Evolutionary conservation across 2,797 vertebrate genomes (phyloP), one percentile per base, ranked within the genome.

Genomic region (Notoglanidium macrostoma): DNA sequence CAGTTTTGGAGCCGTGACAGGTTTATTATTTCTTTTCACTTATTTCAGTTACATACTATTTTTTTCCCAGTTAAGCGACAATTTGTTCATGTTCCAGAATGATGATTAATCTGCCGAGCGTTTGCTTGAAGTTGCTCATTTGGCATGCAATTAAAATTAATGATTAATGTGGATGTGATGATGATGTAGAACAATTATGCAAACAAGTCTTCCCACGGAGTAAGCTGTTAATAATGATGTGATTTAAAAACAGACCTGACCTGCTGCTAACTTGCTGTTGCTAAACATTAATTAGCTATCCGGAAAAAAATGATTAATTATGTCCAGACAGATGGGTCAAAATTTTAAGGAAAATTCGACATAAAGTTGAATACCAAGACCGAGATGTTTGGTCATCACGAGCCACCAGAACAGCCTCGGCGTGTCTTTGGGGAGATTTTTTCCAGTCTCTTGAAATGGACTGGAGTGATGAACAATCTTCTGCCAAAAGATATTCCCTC

Each of bases 211-310:
- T 54, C n/a, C 63, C 46, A 67, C 21, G 5, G 61, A 83, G 15
- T 83, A 68, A 29, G 63, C 23, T 68, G n/a, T 21, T 67, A 83
- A 51, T 67, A 83, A 68, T 83, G 81, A 68, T 83, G 63, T 2
- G 14, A 46, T 55, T 72, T 84, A 59, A 85, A 85, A 73, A 84
- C 49, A 85, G 55, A 63, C 32, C 51, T 74, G 40, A 76, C 40
- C 26, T 76, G 70, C 70, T 44, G 59, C 7, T 82, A 85, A 61
- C 49, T 74, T 76, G 44, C 26, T 85, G 54, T 76, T 85, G 81
- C n/a, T 51, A 51, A 83, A 83, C 46, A 83, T 83, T 68, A 68
- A 68, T 83, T 83, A 83, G n/a, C 44, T 67, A 83, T 83, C n/a
- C 32, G 17, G n/a, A 57, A 78, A 32, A 74, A 17, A 59, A 32